Conservation (phyloP, 2,797 vertebrate species). For the Gastrophryne carolinensis region DNA sequence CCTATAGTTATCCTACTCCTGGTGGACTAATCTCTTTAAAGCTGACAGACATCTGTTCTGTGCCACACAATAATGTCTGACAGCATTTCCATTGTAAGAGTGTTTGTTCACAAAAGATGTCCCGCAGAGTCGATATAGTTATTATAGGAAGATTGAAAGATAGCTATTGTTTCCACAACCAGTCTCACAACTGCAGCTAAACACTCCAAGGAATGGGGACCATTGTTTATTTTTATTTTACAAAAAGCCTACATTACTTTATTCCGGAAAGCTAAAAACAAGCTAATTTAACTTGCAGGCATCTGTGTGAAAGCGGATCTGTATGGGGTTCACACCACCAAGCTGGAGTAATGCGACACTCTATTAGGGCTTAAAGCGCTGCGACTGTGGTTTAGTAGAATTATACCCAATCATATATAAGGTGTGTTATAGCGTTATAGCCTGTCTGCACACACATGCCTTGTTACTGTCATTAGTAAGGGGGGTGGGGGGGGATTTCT, state of each 20-base stretch:
- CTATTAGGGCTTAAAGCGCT: neutral
- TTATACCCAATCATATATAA: no score
- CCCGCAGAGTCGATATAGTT: slow-evolving; percentile 9
- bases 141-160: slow-evolving; percentile 9
- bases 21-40: slow-evolving; percentile 4
- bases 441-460: no score
- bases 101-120: slow-evolving; percentile 12
- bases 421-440: no score
- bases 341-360: neutral
- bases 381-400: neutral
- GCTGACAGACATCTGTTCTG: slow-evolving; percentile 15
- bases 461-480: no score
- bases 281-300: neutral
- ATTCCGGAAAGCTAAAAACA: slow-evolving; percentile 5
- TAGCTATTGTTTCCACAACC: slow-evolving; percentile 29
- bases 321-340: neutral
- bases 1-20: no score
- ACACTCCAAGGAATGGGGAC: slow-evolving; percentile 13
- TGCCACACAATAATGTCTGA: slow-evolving; percentile 6
- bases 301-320: slow-evolving; percentile 1
- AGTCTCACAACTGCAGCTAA: neutral
- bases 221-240: slow-evolving; percentile 11
- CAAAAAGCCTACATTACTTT: neutral
- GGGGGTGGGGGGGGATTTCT: no score
- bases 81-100: slow-evolving; percentile 7